Evolutionary conservation across 2,797 vertebrate genomes (phyloP).

Genomic region (Lycodopsis pacificus): DNA sequence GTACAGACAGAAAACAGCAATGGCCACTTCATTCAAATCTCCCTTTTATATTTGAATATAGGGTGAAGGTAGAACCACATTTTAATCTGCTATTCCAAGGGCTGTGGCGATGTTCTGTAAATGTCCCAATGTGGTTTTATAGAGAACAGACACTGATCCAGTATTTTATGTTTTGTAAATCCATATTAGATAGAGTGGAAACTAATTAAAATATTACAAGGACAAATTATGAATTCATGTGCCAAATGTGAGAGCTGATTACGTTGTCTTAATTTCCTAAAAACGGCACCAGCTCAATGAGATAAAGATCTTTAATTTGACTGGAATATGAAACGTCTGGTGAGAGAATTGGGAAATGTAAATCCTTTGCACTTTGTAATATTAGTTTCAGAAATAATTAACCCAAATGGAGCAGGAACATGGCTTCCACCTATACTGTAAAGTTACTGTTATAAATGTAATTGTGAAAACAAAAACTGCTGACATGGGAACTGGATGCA

Average conservation of each 20-base stretch:
- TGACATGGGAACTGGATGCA: constrained; percentile 14
- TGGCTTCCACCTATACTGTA: not conserved
- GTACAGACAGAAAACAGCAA: constrained; percentile 42
- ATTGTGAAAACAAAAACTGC: not conserved
- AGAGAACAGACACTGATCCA: not conserved
- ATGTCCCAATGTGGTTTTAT: constrained; percentile 4
- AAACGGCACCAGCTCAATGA: constrained; percentile 35
- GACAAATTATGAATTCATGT: constrained; percentile 30
- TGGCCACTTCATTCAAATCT: not conserved
- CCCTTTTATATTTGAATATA: constrained; percentile 10
- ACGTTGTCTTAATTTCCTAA: constrained; percentile 47
- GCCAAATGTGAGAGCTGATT: constrained; percentile 35
- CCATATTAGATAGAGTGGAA: constrained; percentile 2
- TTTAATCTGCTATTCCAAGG: not conserved
- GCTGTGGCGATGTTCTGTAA: not conserved
- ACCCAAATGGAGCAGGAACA: not conserved
- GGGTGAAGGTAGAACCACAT: not conserved
- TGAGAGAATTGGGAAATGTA: not conserved
- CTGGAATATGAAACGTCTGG: constrained; percentile 8
- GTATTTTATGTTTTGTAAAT: constrained; percentile 20
- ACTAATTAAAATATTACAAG: constrained; percentile 31
- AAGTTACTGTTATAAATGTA: constrained; percentile 8
- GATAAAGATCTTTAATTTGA: constrained; percentile 62
- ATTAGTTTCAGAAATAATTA: constrained; percentile 7
- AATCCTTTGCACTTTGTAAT: constrained; percentile 14